These are phyloP conservation scores for Phalacrocorax pelagicus DNA, from an alignment of 2,113 vertebrate genomes.

Conservation along the genomic window DNA sequence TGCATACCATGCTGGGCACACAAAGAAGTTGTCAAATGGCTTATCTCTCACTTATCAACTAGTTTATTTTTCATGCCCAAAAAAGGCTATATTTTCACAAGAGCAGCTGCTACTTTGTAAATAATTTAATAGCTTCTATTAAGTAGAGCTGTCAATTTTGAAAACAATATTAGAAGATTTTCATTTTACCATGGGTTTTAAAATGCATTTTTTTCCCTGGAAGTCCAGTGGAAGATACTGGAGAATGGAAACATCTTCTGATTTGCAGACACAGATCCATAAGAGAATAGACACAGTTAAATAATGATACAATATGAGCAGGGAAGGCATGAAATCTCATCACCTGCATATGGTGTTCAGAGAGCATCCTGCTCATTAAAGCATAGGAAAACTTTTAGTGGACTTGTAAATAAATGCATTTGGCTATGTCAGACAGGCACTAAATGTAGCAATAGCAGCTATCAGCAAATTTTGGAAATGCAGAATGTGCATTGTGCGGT, in stretches of 20 bases:
- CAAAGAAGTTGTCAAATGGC: slow-evolving; percentile 60
- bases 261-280: slow-evolving; percentile 37
- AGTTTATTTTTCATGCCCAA: slow-evolving; percentile 74
- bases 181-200: slow-evolving; percentile 56
- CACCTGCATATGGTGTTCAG: not conserved
- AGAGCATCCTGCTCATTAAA: not conserved
- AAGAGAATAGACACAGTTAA: slow-evolving; percentile 12
- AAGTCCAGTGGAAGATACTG: slow-evolving; percentile 40
- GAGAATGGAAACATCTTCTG: not conserved
- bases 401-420: not conserved
- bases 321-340: not conserved
- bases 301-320: not conserved
- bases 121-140: slow-evolving; percentile 74
- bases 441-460: not conserved
- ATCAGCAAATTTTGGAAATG: not conserved
- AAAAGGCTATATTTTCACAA: slow-evolving; percentile 61
- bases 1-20: slow-evolving; percentile 41
- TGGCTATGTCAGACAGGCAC: not conserved
- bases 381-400: not conserved
- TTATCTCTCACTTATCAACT: slow-evolving; percentile 73
- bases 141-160: slow-evolving; percentile 70
- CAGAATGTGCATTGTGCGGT: not conserved
- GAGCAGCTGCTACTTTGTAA: slow-evolving; percentile 72
- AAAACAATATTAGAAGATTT: slow-evolving; percentile 65
- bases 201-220: slow-evolving; percentile 57